A percentile compares a stretch with the other conserved stretches of the same genome.
These are phyloP conservation scores for Cricetomys ansorgei DNA, from an alignment of 2,113 vertebrate genomes.

Conservation along the genomic window DNA sequence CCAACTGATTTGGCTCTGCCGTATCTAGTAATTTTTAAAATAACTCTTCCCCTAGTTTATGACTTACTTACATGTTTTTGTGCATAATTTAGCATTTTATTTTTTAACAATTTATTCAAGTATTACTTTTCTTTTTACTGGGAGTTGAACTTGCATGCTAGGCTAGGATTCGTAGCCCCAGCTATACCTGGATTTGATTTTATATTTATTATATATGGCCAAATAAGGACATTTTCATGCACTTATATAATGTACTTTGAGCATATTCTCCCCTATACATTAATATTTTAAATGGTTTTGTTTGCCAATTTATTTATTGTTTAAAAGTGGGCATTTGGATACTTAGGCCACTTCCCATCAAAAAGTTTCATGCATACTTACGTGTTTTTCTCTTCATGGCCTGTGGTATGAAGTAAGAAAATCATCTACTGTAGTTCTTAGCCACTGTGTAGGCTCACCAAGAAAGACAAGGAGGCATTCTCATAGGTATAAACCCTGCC, in stretches of 20 bases:
- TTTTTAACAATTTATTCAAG: background rate
- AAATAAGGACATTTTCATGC: background rate
- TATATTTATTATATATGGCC: background rate
- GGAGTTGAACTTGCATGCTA: background rate
- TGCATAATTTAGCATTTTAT: background rate
- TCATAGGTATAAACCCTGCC: too few species aligned
- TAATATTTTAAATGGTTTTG: background rate
- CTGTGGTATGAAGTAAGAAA: background rate
- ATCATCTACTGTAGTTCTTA: too few species aligned
- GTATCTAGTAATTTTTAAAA: background rate
- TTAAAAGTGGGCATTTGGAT: background rate
- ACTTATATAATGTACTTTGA: background rate
- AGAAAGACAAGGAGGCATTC: too few species aligned
- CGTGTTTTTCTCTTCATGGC: conserved; percentile 30
- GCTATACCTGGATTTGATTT: background rate
- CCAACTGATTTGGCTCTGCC: background rate
- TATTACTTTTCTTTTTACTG: background rate
- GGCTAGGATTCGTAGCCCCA: background rate
- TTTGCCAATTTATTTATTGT: background rate
- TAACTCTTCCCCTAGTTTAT: background rate
- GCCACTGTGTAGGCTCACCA: too few species aligned
- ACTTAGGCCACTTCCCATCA: background rate
- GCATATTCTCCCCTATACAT: background rate
- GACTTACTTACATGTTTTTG: background rate
- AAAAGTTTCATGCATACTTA: conserved; percentile 1